Base-by-base conservation (phyloP, 2,113 vertebrate species). In the Eublepharis macularius region DNA sequence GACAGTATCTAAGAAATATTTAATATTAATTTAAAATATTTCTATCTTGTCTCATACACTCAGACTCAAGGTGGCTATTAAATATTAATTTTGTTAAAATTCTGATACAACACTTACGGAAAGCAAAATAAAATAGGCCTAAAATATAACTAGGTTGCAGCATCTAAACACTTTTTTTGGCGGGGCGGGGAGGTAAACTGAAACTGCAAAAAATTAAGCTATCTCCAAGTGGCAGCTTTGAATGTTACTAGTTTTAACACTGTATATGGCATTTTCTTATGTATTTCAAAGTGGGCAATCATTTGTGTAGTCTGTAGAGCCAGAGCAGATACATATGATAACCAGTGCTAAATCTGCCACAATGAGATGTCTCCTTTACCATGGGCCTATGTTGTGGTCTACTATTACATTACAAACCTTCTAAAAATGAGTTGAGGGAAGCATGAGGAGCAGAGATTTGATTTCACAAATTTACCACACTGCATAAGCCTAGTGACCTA, bases 81-180 rank as follows among this genome's bases (percentile, higher is more conserved):
- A 94, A 84, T n/a, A 76, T 26, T n/a, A 6, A 74, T 39, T 4
- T 26, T 81, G 19, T 36, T 76, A 81, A 83, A 65, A 24, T 63
- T 66, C 77, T 72, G 78, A 80, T 21, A 36, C 43, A 26, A 80
- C 80, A 73, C 76, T 88, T 79, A 86, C 47, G 87, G 41, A 47
- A 84, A 82, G 49, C 49, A 89, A 90, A 83, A 87, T 66, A 75
- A 81, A 72, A 68, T 0, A 0, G 73, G 11, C 7, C 49, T 60
- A 68, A 49, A 54, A n/a, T 76, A 29, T 49, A 89, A 87, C 90
- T 78, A 84, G 90, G 86, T 94, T 92, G 90, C 3, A 85, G 65
- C 4, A 47, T 89, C 83, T 86, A 92, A 88, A 87, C 51, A 84
- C 79, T 47, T 34, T 63, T 65, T 82, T 60, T 82, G 24, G 34